Conservation (phyloP, 2,888 invertebrate genomes). For the Coremacera marginata region DNA sequence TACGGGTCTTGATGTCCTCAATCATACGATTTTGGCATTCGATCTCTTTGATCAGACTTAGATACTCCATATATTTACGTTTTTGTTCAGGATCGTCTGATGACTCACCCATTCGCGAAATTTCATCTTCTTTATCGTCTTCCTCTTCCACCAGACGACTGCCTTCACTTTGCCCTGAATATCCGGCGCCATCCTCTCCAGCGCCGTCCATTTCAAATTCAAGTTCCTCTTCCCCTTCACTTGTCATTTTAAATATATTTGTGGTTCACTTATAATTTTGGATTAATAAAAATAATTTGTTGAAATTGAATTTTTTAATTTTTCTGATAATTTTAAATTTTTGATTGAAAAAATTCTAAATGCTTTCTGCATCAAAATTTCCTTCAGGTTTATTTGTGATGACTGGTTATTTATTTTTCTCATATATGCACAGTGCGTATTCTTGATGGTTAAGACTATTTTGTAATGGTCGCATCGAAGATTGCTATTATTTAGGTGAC, state of each 20-base stretch:
- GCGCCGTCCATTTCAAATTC: conserved; percentile 32
- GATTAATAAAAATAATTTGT: conserved; percentile 32
- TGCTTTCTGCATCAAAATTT: not conserved
- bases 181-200: conserved; percentile 2
- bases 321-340: conserved; percentile 37
- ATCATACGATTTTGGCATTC: conserved; percentile 63
- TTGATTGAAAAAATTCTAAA: conserved; percentile 16
- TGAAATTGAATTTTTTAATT: conserved; percentile 39
- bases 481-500: too few species aligned
- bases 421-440: not conserved
- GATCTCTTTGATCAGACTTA: conserved; percentile 61
- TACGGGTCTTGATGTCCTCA: conserved; percentile 59
- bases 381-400: conserved; percentile 10
- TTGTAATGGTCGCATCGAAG: too few species aligned
- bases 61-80: conserved; percentile 60
- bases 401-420: conserved; percentile 4
- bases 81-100: conserved; percentile 61
- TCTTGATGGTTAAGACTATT: too few species aligned
- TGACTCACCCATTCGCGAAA: conserved; percentile 56
- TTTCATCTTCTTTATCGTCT: conserved; percentile 47
- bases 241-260: conserved; percentile 17
- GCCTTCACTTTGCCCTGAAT: conserved; percentile 35
- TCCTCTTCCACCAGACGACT: conserved; percentile 35
- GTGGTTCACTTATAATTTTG: conserved; percentile 42
- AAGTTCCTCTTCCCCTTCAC: conserved; percentile 13